Evolutionary conservation across 2,888 invertebrate species (phyloP), one percentile per base, ranked within the genome.

Genomic region (Boloria selene): DNA sequence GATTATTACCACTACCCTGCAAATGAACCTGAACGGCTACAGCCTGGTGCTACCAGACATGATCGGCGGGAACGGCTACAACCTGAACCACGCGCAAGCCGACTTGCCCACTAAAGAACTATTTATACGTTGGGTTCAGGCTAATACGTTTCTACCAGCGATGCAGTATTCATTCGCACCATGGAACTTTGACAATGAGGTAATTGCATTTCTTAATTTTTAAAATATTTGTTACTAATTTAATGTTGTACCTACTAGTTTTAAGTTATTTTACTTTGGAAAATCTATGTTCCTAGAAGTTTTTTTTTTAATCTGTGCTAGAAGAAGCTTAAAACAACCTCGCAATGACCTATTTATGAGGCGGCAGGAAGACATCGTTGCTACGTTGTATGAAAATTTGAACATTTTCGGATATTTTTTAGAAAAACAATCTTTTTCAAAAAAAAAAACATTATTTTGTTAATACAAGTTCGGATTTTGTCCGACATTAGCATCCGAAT

Each of bases 161-260:
- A 93, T 97, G 87, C 97, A 97, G 84, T 96, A 95, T 77, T 97
- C 97, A 0, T 94, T 94, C 67, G 93, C 94, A 0, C 97, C 97
- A 0, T 97, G 97, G 97, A 94, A 95, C 70, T 96, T 94, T 78
- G 95, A 95, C 77, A 78, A 92, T 13, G 93, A 95, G 81, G 93
- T 89, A 61, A 64, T 64, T 58, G 42, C 31, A 2, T 13, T 18
- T 26, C 4, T 4, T 14, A 52, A 18, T 18, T 26, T 18, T 22
- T 2, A 0, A 52, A 14, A 52, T 52, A 14, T 14, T 22, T 55
- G 6, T n/a, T n/a, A n/a, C n/a, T n/a, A n/a, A n/a, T n/a, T n/a
- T n/a, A 17, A 13, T 17, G 1, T 4, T 17, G 4, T 13, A n/a
- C n/a, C n/a, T n/a, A n/a, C 2, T 3, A 38, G 6, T 49, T 49